Evolutionary conservation across 2,797 vertebrate species (phyloP).

Genomic region (Chelon auratus): DNA sequence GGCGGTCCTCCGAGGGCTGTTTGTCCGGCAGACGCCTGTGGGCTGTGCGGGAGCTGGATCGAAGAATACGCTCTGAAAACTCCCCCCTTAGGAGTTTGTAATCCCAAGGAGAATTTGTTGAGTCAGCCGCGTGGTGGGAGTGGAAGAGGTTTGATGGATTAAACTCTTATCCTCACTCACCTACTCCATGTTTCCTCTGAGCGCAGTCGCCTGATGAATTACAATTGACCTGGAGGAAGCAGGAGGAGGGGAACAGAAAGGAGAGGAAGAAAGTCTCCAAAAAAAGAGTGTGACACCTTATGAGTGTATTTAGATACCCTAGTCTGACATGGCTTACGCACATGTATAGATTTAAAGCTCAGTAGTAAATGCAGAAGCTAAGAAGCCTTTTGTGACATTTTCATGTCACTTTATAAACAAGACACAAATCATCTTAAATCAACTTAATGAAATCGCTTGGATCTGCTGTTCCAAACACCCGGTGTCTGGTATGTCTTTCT

Average conservation of each 20-base stretch:
- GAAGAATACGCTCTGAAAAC: not conserved
- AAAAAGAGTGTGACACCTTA: conserved; percentile 55
- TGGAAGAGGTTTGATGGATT: conserved; percentile 80
- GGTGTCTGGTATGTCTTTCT: conserved; percentile 18
- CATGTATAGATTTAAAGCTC: not conserved
- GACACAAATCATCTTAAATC: conserved; percentile 8
- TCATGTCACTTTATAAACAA: not conserved
- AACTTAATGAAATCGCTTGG: conserved; percentile 1
- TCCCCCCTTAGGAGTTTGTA: conserved; percentile 54
- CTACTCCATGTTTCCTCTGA: conserved; percentile 55
- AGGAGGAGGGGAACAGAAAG: conserved; percentile 1
- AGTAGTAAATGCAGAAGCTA: not conserved
- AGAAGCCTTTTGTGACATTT: not conserved
- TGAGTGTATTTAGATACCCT: conserved; percentile 15
- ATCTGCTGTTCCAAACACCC: conserved; percentile 10
- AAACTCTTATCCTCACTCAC: conserved; percentile 77
- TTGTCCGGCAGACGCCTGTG: conserved; percentile 18
- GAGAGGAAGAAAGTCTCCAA: conserved; percentile 46
- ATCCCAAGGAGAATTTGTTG: conserved; percentile 68
- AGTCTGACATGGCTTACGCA: not conserved
- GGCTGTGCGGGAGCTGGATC: conserved; percentile 35
- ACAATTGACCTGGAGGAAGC: conserved; percentile 52
- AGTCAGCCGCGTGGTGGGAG: conserved; percentile 73
- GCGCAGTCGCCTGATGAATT: conserved; percentile 66
- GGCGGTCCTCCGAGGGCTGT: conserved; percentile 14